Evolutionary conservation across 1,140 invertebrate species (phyloP), one percentile per base, ranked within the genome.

Genomic region (Heterodera carotae): DNA sequence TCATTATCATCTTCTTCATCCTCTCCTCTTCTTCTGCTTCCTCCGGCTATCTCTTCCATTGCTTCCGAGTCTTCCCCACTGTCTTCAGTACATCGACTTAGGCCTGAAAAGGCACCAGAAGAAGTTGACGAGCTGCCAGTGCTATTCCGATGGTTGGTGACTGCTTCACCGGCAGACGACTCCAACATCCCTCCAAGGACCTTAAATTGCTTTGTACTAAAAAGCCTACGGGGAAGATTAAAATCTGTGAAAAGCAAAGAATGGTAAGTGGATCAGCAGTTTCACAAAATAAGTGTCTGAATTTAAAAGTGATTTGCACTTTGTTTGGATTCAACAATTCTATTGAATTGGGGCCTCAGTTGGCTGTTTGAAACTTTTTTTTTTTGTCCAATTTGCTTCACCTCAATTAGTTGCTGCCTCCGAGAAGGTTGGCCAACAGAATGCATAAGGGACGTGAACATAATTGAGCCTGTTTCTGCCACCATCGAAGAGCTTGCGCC

Each of bases 1-100:
- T 74, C 72, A 25, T 74, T 36, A 36, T 74, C 59, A 34, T 74
- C 72, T 22, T 74, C 64, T 8, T 31, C 56, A 59, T 73, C 48
- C 18, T 60, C 70, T 4, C 39, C 8, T 22, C 4, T 15, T 31
- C 67, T 71, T 43, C 33, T 48, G 48, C 15, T 22, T 4, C 48
- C 22, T 56, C 18, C 48, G 7, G 39, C 3, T 22, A 15, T 22
- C 48, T 22, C 48, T 56, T 22, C 48, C 48, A 56, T 22, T 22
- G 29, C 69, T 43, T 48, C 39, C 31, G 31, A 25, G 29, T 48
- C 69, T 7, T 34, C n/a, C 59, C 33, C 59, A 34, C 33, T 27
- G 25, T 74, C 72, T 2, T 59, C 48, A 39, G 33, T 64, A 27
- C 64, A 39, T 12, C 72, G 43, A 36, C 72, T 74, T 25, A 56